phyloP scores from a whole-genome alignment of 2,797 vertebrate species.

The Okamejei kenojei region DNA sequence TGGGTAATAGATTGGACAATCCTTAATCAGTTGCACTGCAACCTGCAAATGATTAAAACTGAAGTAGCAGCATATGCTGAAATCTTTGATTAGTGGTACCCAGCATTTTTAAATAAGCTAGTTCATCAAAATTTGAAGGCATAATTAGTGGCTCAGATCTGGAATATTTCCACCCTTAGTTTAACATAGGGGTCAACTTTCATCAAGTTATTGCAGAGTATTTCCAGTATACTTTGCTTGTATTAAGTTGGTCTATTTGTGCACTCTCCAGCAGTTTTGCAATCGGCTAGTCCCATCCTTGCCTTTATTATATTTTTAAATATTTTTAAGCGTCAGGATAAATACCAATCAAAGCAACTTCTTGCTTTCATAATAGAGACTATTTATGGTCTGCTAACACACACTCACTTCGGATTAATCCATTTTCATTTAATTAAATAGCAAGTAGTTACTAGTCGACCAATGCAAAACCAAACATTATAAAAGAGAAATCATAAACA shows the following conservation, averaged over 20 bases:
- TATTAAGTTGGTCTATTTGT: background rate
- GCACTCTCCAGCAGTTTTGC: background rate
- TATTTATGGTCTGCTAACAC: background rate
- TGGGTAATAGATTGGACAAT: background rate
- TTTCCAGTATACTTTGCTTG: no score
- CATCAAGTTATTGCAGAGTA: background rate
- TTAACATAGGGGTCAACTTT: background rate
- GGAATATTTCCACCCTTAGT: background rate
- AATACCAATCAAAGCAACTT: background rate
- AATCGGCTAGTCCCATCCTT: background rate
- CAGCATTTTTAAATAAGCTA: background rate
- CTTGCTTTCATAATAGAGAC: background rate
- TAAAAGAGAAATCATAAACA: background rate
- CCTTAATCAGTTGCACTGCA: background rate
- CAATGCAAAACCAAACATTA: background rate
- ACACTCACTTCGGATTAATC: background rate
- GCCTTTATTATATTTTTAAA: background rate
- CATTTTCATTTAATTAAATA: background rate
- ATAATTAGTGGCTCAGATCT: background rate
- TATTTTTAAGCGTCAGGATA: background rate
- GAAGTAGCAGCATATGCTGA: background rate
- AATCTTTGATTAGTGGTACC: constrained; percentile 17
- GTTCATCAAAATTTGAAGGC: constrained; percentile 9
- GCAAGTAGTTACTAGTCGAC: background rate
- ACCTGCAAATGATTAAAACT: constrained; percentile 29